Evolutionary conservation across 64 coral and sea anemone species (phyloP).

Genomic region (Catalaphyllia jardinei): DNA sequence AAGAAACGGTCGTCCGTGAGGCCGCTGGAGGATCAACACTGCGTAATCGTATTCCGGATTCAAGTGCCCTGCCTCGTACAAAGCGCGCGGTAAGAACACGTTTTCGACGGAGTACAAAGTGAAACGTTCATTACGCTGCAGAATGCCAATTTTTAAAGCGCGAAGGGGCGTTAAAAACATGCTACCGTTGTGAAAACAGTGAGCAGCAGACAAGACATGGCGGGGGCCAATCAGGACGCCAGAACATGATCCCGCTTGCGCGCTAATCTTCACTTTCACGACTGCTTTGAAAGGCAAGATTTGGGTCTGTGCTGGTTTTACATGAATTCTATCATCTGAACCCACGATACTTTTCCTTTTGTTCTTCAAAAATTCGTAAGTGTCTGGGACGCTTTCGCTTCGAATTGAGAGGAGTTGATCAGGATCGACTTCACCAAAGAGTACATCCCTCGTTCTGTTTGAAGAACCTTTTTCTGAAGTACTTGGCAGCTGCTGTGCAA

Average conservation of each 20-base stretch:
- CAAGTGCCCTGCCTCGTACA: background rate
- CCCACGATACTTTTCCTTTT: slow-evolving; percentile 27
- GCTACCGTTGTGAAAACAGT: slow-evolving; percentile 19
- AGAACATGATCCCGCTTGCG: background rate
- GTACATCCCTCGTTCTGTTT: too few species aligned
- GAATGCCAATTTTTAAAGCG: background rate
- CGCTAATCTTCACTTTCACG: slow-evolving; percentile 15
- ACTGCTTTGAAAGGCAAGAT: slow-evolving; percentile 12
- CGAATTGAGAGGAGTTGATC: background rate
- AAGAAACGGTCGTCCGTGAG: slow-evolving; percentile 18
- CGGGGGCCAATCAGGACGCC: slow-evolving; percentile 22
- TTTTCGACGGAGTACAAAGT: background rate
- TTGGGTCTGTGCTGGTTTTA: background rate
- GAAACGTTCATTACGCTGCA: slow-evolving; percentile 18
- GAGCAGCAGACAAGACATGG: slow-evolving; percentile 28
- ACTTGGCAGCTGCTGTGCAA: background rate
- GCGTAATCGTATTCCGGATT: slow-evolving; percentile 30
- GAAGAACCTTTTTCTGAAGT: background rate
- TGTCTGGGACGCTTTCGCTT: background rate
- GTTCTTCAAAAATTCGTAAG: background rate
- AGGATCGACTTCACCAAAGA: background rate
- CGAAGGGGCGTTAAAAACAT: background rate
- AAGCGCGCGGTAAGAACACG: slow-evolving; percentile 21
- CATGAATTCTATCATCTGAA: slow-evolving; percentile 18
- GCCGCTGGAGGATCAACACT: background rate